A percentile compares a stretch with the other conserved stretches of the same genome.
Conservation (phyloP, 53 echinoderm and acorn worm species). For the Paracentrotus lividus region DNA sequence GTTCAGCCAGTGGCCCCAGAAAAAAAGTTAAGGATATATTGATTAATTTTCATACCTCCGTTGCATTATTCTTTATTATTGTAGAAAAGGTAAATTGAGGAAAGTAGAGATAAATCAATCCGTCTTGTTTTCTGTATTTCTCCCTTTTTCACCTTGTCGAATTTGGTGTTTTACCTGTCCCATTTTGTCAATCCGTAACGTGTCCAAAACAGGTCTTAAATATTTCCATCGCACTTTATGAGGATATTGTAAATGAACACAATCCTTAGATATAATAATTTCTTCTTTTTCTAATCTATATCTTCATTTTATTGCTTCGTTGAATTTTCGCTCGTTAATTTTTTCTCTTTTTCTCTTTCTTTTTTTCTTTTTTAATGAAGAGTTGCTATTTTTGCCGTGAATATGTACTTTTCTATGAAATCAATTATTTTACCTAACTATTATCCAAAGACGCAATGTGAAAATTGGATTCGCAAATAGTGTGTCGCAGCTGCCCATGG, state of each 20-base stretch:
- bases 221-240: too few species aligned
- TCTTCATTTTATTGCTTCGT: not conserved
- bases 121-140: not conserved
- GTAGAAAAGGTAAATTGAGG: not conserved
- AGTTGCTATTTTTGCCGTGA: too few species aligned
- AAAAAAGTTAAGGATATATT: not conserved
- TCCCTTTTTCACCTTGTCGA: not conserved
- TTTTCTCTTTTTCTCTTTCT: not conserved
- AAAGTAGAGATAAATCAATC: not conserved
- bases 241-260: not conserved
- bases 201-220: too few species aligned
- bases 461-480: too few species aligned
- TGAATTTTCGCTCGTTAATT: not conserved
- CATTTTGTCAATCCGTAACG: too few species aligned
- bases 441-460: too few species aligned
- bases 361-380: not conserved
- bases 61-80: not conserved
- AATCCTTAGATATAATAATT: not conserved
- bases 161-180: not conserved
- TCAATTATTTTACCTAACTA: too few species aligned
- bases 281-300: not conserved
- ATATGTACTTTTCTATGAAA: too few species aligned
- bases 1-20: not conserved
- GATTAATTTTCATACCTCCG: constrained; percentile 25
- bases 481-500: too few species aligned